phyloP scores from a whole-genome alignment of 2,797 vertebrate genomes.

The Buphagus erythrorhynchus region DNA sequence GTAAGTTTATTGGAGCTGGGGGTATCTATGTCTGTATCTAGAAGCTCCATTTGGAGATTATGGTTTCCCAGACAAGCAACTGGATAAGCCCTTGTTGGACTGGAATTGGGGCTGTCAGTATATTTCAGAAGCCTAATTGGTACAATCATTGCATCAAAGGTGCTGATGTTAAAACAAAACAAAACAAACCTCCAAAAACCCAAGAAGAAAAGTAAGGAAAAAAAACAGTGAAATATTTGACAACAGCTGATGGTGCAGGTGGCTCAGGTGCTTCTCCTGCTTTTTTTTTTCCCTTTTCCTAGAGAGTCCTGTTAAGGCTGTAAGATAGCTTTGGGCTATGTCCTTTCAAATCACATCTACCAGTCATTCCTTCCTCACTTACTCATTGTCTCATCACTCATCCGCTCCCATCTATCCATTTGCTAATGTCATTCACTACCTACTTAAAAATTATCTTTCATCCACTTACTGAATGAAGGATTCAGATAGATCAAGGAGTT shows the following conservation, averaged over 20 bases:
- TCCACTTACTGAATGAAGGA: neutral
- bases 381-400: slow-evolving; percentile 25
- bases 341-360: slow-evolving; percentile 32
- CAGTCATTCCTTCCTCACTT: slow-evolving; percentile 14
- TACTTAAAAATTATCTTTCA: neutral
- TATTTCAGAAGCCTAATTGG: neutral
- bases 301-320: neutral
- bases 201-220: neutral
- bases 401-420: neutral
- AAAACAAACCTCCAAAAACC: rapidly evolving
- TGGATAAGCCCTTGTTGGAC: neutral
- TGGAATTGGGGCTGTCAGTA: neutral
- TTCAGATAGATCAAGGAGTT: neutral
- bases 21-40: neutral
- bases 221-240: neutral
- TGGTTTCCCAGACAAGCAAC: neutral
- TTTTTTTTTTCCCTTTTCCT: neutral
- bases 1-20: neutral
- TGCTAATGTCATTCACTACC: neutral
- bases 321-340: neutral
- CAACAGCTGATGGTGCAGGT: neutral
- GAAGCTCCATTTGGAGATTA: neutral
- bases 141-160: neutral
- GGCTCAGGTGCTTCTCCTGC: neutral
- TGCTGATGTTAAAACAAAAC: neutral